phyloP scores from a whole-genome alignment of 2,113 vertebrate genomes.

The Stercorarius parasiticus region DNA sequence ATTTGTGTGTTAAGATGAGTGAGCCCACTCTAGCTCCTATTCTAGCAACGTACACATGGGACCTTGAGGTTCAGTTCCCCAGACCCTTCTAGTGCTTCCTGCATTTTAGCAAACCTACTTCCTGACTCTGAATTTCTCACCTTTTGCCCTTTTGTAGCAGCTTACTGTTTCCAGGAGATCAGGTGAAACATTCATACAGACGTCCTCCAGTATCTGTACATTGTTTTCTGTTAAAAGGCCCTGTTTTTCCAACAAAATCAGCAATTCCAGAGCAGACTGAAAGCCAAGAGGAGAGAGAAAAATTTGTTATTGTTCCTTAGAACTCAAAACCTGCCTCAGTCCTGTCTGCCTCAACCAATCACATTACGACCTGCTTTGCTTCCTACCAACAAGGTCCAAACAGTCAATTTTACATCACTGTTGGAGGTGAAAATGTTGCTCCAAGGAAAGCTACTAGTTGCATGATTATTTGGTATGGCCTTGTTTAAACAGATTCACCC shows the following conservation, averaged over 20 bases:
- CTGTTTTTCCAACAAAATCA: slow-evolving; percentile 67
- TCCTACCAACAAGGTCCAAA: neutral
- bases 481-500: neutral
- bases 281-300: neutral
- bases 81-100: neutral
- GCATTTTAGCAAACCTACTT: neutral
- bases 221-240: slow-evolving; percentile 52
- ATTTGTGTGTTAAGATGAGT: neutral
- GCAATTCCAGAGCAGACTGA: slow-evolving; percentile 68
- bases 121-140: slow-evolving; percentile 34
- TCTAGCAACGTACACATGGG: neutral
- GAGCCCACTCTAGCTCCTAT: neutral
- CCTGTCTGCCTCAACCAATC: neutral
- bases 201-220: slow-evolving; percentile 28
- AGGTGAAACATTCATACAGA: neutral
- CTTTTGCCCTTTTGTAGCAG: slow-evolving; percentile 56
- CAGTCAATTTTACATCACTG: neutral
- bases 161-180: slow-evolving; percentile 46
- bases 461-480: neutral
- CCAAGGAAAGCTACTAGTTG: neutral
- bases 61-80: neutral
- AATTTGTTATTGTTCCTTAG: neutral
- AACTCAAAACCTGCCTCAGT: neutral
- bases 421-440: neutral
- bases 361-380: neutral